These are phyloP conservation scores for Antedon bifida DNA, from an alignment of 35 echinoderm and acorn worm species.

Conservation along the genomic window DNA sequence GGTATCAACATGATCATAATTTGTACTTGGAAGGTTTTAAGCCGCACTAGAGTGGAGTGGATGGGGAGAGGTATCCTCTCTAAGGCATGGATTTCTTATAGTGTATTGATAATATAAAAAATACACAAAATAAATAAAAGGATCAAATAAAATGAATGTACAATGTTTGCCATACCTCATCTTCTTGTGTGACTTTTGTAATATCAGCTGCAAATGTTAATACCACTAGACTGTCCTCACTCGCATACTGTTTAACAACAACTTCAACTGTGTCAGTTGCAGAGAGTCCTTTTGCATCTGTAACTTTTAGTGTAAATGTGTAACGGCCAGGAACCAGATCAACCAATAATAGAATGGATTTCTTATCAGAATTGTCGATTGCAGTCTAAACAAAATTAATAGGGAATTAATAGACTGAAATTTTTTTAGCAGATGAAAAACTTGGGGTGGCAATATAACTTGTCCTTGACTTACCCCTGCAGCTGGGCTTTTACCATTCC, in stretches of 20 bases:
- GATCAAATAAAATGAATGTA: too few species aligned
- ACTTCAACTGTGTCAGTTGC: slow-evolving; percentile 36
- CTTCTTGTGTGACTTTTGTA: slow-evolving; percentile 35
- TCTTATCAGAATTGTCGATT: slow-evolving; percentile 32
- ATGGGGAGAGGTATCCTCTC: too few species aligned
- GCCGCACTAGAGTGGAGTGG: too few species aligned
- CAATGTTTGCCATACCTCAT: slow-evolving; percentile 77
- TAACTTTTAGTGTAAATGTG: slow-evolving; percentile 55
- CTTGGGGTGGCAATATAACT: too few species aligned
- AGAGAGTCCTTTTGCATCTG: slow-evolving; percentile 65
- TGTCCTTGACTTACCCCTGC: slow-evolving; percentile 71
- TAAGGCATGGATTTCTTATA: too few species aligned
- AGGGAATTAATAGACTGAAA: too few species aligned
- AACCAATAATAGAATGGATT: slow-evolving; percentile 29
- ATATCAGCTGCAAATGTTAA: slow-evolving; percentile 56
- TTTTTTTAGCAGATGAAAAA: too few species aligned
- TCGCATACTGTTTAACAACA: slow-evolving; percentile 15
- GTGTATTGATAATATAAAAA: too few species aligned
- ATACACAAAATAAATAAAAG: too few species aligned
- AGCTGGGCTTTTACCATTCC: slow-evolving; percentile 52
- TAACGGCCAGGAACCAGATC: slow-evolving; percentile 56
- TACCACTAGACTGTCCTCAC: slow-evolving; percentile 26
- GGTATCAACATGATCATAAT: too few species aligned
- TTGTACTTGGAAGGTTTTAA: too few species aligned
- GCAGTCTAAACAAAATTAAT: slow-evolving; percentile 32